Conservation (phyloP, 2,113 vertebrate species). For the Engraulis encrasicolus region DNA sequence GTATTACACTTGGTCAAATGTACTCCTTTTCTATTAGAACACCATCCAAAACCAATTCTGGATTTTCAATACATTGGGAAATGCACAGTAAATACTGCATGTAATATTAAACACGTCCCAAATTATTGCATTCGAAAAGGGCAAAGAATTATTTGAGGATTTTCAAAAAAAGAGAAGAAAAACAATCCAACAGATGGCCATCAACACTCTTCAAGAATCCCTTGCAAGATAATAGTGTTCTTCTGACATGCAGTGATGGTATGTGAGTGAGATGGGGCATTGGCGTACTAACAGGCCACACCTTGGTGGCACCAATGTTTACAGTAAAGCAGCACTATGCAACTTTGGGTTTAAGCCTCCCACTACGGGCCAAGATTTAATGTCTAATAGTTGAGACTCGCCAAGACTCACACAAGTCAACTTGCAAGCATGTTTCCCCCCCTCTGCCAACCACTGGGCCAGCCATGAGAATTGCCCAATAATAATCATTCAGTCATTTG, state of each 20-base stretch:
- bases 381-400: too few species aligned
- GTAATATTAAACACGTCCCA: not conserved
- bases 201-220: not conserved
- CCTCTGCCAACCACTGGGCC: too few species aligned
- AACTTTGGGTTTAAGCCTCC: too few species aligned
- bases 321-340: too few species aligned
- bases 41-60: not conserved
- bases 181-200: not conserved
- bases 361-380: too few species aligned
- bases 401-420: too few species aligned
- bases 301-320: not conserved
- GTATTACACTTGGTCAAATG: not conserved
- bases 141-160: not conserved
- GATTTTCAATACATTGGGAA: not conserved
- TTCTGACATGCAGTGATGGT: not conserved
- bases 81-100: constrained; percentile 30
- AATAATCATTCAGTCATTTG: too few species aligned
- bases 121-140: constrained; percentile 12
- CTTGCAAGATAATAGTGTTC: not conserved
- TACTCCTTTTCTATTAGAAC: not conserved
- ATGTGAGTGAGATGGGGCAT: not conserved
- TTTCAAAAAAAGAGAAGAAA: too few species aligned
- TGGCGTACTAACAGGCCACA: not conserved
- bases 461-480: too few species aligned
- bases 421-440: too few species aligned